Evolutionary conservation across 1,140 invertebrate genomes (phyloP).

Genomic region (Lepeophtheirus salmonis): DNA sequence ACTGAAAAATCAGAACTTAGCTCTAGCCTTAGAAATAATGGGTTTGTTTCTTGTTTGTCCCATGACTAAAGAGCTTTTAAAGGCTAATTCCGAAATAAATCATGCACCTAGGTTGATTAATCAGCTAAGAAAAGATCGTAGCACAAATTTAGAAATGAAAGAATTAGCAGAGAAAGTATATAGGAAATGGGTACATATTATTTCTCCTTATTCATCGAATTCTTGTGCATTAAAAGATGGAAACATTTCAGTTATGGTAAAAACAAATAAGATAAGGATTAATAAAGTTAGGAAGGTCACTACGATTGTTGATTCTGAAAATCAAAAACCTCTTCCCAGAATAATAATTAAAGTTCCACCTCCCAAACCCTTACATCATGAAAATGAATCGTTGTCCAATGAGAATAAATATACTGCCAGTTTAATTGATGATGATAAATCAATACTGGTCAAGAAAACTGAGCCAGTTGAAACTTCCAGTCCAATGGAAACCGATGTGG

Average conservation of each 20-base stretch:
- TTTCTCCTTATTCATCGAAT: background rate
- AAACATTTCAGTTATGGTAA: too few relatives aligned
- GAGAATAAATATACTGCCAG: background rate
- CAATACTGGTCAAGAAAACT: too few relatives aligned
- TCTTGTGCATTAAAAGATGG: background rate
- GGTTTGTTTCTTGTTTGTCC: slow-evolving; percentile 11
- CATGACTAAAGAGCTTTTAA: slow-evolving; percentile 2
- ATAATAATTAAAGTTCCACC: slow-evolving; percentile 1
- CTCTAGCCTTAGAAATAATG: slow-evolving; percentile 7
- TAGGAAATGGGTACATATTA: background rate
- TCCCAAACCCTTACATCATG: background rate
- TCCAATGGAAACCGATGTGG: background rate
- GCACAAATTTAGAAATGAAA: background rate
- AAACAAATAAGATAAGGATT: too few relatives aligned
- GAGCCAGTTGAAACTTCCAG: too few relatives aligned
- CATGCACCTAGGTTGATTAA: slow-evolving; percentile 15
- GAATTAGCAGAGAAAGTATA: background rate
- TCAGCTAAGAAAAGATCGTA: background rate
- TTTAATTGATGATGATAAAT: too few relatives aligned
- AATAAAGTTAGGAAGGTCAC: background rate
- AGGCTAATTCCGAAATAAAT: slow-evolving; percentile 4
- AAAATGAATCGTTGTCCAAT: too few relatives aligned
- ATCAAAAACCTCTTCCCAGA: background rate
- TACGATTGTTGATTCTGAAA: too few relatives aligned
- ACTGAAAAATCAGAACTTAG: slow-evolving; percentile 4